Base-by-base conservation (phyloP, 2,888 invertebrate genomes). In the Diadegma fenestrale region DNA sequence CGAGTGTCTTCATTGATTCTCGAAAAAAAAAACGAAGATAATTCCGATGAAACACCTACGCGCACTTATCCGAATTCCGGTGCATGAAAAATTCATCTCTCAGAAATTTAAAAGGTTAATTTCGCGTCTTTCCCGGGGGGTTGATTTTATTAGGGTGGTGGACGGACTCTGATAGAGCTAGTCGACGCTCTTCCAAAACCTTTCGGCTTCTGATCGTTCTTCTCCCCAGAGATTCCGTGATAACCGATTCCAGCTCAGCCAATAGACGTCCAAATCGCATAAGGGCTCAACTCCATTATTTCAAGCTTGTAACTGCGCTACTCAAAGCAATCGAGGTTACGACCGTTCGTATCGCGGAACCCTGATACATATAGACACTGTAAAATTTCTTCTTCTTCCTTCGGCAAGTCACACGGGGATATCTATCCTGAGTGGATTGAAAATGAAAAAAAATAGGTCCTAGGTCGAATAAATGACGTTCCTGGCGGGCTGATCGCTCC, bases 361-460 rank as follows among this genome's bases (percentile, higher is more conserved):
- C 19, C 58, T 68, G 26, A 37, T 54, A 37, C 58, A 26, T 48
- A 68, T 37, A 22, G 75, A 63, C 26, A 37, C 80, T 81, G 68
- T 75, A 72, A 77, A 77, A 69, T 69, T 84, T 41, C 63, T 63
- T 63, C 43, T 73, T 71, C 43, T 73, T 73, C 80, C 45, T 43
- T 80, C 73, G 80, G 48, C 41, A 58, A 63, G 84, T 84, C 75
- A 37, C 48, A 82, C 66, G 43, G 75, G 78, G 69, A 68, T 78
- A 54, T 71, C 48, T 68, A 80, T 58, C 85, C 88, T 90, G 90
- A 91, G 92, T 91, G 92, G 91, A 92, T 92, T 93, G 91, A 91
- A 91, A 92, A 91, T 90, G 89, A 90, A 80, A 73, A 80, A 89
- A 89, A 87, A 87, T 88, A 86, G 84, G 84, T 78, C 72, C 61